Percentiles rank a stretch among this genome's conserved stretches.
Evolutionary conservation across 35 echinoderm and acorn worm species (phyloP).

Genomic region (Ophiothrix spiculata): DNA sequence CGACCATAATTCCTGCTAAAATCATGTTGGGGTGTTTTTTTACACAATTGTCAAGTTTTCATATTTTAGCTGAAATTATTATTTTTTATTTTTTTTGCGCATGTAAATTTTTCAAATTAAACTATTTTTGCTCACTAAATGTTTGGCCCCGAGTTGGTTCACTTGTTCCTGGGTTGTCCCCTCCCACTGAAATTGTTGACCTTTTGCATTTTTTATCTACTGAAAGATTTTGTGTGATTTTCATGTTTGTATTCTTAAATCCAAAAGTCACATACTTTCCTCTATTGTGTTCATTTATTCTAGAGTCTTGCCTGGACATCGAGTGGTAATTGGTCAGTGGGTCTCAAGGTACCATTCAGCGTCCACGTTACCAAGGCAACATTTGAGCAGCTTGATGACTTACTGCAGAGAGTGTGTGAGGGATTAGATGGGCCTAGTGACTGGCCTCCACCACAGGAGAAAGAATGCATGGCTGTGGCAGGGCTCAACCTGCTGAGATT

Average conservation of each 20-base stretch:
- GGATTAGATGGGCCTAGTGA: constrained; percentile 87
- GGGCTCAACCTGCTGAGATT: constrained; percentile 84
- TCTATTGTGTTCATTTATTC: neutral
- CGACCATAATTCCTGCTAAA: too few relatives aligned
- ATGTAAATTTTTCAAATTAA: too few relatives aligned
- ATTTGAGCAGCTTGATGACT: constrained; percentile 83
- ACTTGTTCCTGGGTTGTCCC: too few relatives aligned
- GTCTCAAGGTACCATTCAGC: constrained; percentile 86
- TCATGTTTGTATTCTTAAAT: neutral
- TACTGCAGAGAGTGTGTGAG: constrained; percentile 86
- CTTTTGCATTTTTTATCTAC: neutral
- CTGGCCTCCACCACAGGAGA: constrained; percentile 98
- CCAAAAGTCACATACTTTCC: neutral
- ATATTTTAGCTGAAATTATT: too few relatives aligned
- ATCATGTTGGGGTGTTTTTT: too few relatives aligned
- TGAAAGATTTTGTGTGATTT: neutral
- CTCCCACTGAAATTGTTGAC: too few relatives aligned
- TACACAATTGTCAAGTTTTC: too few relatives aligned
- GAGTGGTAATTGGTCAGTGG: constrained; percentile 96
- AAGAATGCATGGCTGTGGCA: constrained; percentile 97
- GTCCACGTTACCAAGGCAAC: constrained; percentile 79
- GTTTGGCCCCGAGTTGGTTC: too few relatives aligned
- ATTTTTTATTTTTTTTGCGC: too few relatives aligned
- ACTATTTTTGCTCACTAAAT: too few relatives aligned
- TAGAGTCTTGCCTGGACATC: constrained; percentile 97